These are phyloP conservation scores for Apogon talboti DNA, from an alignment of 2,797 vertebrate species.

Conservation along the genomic window DNA sequence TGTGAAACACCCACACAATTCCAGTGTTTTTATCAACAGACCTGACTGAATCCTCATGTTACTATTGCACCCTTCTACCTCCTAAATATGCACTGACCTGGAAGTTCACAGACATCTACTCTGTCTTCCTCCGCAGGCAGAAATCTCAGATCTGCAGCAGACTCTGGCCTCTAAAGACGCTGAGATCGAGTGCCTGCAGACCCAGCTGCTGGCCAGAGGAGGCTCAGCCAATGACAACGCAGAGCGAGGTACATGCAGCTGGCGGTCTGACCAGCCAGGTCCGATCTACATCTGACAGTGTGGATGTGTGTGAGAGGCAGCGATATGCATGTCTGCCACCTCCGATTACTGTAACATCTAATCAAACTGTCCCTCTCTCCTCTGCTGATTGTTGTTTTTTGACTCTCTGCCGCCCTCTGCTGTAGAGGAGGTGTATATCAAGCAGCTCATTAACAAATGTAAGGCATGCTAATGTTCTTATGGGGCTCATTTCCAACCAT, in stretches of 20 bases:
- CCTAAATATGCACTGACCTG: conserved; percentile 17
- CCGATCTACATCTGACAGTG: conserved; percentile 17
- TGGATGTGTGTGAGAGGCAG: conserved; percentile 28
- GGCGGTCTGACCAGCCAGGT: conserved; percentile 13
- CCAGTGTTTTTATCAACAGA: too few relatives aligned
- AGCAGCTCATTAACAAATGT: conserved; percentile 94
- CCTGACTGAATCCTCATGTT: too few relatives aligned
- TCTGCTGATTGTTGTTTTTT: conserved; percentile 48
- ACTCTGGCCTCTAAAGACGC: conserved; percentile 91
- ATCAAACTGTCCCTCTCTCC: conserved; percentile 74
- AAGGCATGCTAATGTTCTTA: conserved; percentile 76
- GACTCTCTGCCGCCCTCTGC: conserved; percentile 75
- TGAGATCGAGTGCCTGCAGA: conserved; percentile 93
- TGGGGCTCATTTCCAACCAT: conserved; percentile 45
- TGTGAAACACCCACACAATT: too few relatives aligned
- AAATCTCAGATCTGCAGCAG: conserved; percentile 93
- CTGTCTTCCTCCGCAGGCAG: conserved; percentile 82
- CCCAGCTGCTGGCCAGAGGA: conserved; percentile 88
- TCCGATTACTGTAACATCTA: conserved; percentile 56
- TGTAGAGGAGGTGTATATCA: conserved; percentile 92
- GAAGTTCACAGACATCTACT: conserved; percentile 30
- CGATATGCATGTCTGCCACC: conserved; percentile 39
- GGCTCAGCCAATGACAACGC: conserved; percentile 80
- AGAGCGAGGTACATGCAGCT: conserved; percentile 88
- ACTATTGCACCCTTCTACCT: not conserved